Evolutionary conservation across 92 coral and sea anemone genomes (phyloP), one percentile per base, ranked within the genome.

Genomic region (Palythoa heliodiscus): DNA sequence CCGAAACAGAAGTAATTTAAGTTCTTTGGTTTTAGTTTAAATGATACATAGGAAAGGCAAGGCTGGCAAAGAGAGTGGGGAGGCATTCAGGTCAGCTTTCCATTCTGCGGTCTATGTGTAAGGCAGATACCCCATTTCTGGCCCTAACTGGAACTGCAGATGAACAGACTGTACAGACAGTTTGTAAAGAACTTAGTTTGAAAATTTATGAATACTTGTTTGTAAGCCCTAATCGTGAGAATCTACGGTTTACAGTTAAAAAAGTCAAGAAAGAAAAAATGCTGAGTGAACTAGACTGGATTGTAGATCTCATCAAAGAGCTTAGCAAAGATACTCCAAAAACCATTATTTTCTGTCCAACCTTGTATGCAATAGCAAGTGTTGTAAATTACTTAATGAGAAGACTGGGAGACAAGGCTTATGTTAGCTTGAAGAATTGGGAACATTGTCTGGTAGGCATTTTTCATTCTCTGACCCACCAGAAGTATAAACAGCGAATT

Each of bases 61-160:
- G 55, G 50, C 50, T 43, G 70, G 67, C 4, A 60, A 57, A 57
- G 22, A 54, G 69, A 35, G 23, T 20, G 29, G 57, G 58, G 58
- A 74, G 61, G 83, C 70, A 29, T 78, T 78, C 71, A 55, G 83
- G 71, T 25, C 43, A 19, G 86, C 86, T 67, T 67, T 82, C 86
- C 12, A 67, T 82, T 70, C 54, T 82, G 22, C 60, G 77, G 58
- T 82, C 86, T 35, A 82, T 82, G 86, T 82, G 86, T 23, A 82
- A 82, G 53, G 68, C 67, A 60, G 67, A 25, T 20, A 86, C 88
- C 66, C 89, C 89, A 80, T 53, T 90, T 19, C 64, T 90, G 25
- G 92, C 92, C 52, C 82, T 90, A 7, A 90, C 90, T 67, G 92
- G 90, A 12, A 90, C 92, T 5, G 89, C 92, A 69, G 88, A 90